Evolutionary conservation across 2,797 vertebrate genomes (phyloP).

Genomic region (Catamblyrhynchus diadema): DNA sequence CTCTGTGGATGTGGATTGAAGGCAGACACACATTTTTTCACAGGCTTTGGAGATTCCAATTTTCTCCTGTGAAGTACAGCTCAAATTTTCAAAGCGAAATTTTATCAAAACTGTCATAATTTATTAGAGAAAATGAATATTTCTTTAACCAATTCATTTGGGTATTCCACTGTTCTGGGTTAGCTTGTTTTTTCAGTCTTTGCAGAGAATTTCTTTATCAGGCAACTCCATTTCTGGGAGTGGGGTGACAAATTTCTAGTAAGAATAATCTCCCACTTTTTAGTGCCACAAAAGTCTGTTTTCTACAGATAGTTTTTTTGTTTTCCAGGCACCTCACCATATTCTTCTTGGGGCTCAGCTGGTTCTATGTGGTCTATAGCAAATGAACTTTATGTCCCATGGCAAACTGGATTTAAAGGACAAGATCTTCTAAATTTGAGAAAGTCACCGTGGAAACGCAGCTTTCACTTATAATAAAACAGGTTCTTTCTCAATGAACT

Average conservation of each 20-base stretch:
- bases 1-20: background rate
- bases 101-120: background rate
- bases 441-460: background rate
- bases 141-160: background rate
- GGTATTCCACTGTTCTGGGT: background rate
- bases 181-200: background rate
- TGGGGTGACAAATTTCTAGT: background rate
- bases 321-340: background rate
- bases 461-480: background rate
- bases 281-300: background rate
- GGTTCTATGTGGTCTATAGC: background rate
- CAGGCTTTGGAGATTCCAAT: background rate
- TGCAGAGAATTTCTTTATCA: background rate
- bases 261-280: background rate
- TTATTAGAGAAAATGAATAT: background rate
- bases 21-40: background rate
- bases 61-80: background rate
- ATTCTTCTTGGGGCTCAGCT: background rate
- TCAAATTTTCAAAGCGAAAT: background rate
- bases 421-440: background rate
- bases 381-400: constrained; percentile 15
- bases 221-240: background rate
- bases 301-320: background rate
- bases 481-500: background rate
- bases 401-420: constrained; percentile 35